These are phyloP conservation scores for Hemicentrotus pulcherrimus DNA, from an alignment of 35 echinoderm and acorn worm genomes.

Conservation along the genomic window DNA sequence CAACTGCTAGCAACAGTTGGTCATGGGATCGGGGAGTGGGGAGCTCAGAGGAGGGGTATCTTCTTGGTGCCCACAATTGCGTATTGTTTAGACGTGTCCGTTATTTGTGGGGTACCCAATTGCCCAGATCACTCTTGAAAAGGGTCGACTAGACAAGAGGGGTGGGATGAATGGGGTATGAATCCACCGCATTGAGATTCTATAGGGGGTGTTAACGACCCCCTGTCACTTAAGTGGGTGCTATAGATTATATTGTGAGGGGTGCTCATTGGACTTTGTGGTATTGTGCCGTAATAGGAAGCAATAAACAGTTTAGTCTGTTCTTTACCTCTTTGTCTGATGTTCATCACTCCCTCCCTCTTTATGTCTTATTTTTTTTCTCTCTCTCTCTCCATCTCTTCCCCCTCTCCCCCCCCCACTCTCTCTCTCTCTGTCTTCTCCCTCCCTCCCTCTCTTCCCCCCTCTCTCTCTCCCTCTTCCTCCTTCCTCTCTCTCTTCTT, in stretches of 20 bases:
- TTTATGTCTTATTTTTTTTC: background rate
- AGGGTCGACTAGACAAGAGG: conserved; percentile 18
- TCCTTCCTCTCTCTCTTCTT: background rate
- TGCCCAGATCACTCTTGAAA: background rate
- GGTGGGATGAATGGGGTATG: conserved; percentile 31
- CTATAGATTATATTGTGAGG: background rate
- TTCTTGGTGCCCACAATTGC: background rate
- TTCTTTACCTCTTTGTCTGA: background rate
- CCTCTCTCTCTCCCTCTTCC: background rate
- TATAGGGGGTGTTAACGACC: conserved; percentile 10
- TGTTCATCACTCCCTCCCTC: background rate
- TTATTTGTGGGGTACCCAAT: background rate
- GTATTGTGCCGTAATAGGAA: background rate
- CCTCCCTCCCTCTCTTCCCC: background rate
- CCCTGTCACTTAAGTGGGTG: conserved; percentile 17
- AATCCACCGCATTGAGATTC: background rate
- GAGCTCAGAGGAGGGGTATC: background rate
- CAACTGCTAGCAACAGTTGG: background rate
- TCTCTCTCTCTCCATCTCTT: background rate
- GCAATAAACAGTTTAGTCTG: background rate
- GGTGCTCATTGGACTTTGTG: background rate
- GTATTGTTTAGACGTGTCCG: conserved; percentile 14
- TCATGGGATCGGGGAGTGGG: background rate
- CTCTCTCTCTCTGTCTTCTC: background rate
- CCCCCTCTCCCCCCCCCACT: background rate